A percentile compares a stretch with the other conserved stretches of the same genome.
Evolutionary conservation across 2,888 invertebrate species (phyloP).

Genomic region (Hermodice carunculata): DNA sequence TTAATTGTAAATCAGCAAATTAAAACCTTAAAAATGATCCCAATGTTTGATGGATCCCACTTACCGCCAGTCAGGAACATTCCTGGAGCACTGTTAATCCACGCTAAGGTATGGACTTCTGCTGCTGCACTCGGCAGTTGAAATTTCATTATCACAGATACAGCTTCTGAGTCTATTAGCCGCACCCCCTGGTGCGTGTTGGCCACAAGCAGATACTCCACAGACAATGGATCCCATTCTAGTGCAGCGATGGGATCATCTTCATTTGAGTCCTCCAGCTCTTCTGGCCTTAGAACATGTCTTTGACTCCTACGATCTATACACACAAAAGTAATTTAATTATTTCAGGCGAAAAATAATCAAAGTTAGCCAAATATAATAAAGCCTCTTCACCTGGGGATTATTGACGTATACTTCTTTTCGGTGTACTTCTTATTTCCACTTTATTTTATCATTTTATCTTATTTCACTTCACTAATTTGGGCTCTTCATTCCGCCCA

Average conservation of each 20-base stretch:
- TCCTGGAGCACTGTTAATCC: slow-evolving; percentile 70
- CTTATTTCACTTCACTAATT: no score
- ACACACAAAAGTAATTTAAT: no score
- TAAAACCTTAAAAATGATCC: no score
- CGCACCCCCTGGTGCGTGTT: slow-evolving; percentile 59
- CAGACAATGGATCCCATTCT: slow-evolving; percentile 70
- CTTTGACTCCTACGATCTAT: slow-evolving; percentile 50
- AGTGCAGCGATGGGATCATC: slow-evolving; percentile 62
- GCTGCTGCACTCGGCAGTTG: slow-evolving; percentile 66
- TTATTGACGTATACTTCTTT: no score
- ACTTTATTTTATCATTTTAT: no score
- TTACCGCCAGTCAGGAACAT: slow-evolving; percentile 71
- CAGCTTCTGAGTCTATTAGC: slow-evolving; percentile 62
- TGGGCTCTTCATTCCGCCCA: no score
- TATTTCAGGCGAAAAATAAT: no score
- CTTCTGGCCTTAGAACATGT: slow-evolving; percentile 54
- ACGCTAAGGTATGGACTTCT: slow-evolving; percentile 66
- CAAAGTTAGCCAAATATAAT: no score
- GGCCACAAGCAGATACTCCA: slow-evolving; percentile 68
- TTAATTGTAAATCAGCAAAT: no score
- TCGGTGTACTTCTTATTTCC: no score
- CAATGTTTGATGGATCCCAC: no score
- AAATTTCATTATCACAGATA: slow-evolving; percentile 62
- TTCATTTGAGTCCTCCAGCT: slow-evolving; percentile 44
- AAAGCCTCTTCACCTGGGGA: no score